Evolutionary conservation across 2,797 vertebrate genomes (phyloP).

Genomic region (Platyrinchus mystaceus): DNA sequence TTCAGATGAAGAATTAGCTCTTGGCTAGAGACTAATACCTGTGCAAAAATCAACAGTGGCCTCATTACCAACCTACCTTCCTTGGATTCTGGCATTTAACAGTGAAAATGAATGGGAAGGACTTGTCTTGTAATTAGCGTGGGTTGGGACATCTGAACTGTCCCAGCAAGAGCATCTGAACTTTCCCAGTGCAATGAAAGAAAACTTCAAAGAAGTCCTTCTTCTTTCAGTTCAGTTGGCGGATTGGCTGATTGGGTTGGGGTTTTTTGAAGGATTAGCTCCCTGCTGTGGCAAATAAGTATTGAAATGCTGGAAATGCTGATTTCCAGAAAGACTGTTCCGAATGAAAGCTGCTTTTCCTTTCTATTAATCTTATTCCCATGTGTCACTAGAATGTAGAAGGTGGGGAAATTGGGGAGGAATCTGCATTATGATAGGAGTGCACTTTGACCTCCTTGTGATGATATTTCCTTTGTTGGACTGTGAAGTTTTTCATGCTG

Average conservation of each 20-base stretch:
- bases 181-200: slow-evolving; percentile 66
- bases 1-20: slow-evolving; percentile 35
- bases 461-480: neutral
- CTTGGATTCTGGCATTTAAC: slow-evolving; percentile 30
- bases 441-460: slow-evolving; percentile 21
- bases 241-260: slow-evolving; percentile 41
- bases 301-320: slow-evolving; percentile 57
- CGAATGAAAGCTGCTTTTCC: slow-evolving; percentile 52
- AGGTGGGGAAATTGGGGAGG: neutral
- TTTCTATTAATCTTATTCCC: slow-evolving; percentile 52
- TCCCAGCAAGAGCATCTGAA: slow-evolving; percentile 63
- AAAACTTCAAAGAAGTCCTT: slow-evolving; percentile 66
- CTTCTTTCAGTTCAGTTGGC: slow-evolving; percentile 54
- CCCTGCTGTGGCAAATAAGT: slow-evolving; percentile 61
- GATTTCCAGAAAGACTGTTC: slow-evolving; percentile 56
- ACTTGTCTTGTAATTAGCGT: slow-evolving; percentile 64
- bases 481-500: neutral
- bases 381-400: slow-evolving; percentile 36
- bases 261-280: slow-evolving; percentile 51
- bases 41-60: slow-evolving; percentile 42
- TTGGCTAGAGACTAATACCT: slow-evolving; percentile 43
- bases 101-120: slow-evolving; percentile 40
- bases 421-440: slow-evolving; percentile 24
- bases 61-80: slow-evolving; percentile 30
- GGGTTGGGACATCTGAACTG: slow-evolving; percentile 66